Evolutionary conservation across 2,113 vertebrate genomes (phyloP).

Genomic region (Asarcornis scutulata): DNA sequence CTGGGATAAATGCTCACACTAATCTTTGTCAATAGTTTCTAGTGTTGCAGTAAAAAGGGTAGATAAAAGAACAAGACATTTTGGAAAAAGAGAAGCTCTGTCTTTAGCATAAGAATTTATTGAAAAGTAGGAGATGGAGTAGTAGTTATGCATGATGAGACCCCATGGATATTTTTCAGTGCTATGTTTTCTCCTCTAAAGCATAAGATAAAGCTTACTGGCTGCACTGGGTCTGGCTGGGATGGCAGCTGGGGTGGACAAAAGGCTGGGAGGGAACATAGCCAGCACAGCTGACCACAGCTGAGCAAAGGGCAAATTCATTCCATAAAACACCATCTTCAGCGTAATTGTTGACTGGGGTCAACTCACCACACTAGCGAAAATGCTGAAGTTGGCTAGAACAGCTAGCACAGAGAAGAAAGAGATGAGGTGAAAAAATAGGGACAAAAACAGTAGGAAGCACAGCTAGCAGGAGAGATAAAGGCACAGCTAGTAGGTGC

Average conservation of each 20-base stretch:
- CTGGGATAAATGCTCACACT: neutral
- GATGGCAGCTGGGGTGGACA: neutral
- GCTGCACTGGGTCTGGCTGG: neutral
- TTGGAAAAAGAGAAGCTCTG: neutral
- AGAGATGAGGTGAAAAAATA: neutral
- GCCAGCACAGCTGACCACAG: neutral
- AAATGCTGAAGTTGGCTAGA: neutral
- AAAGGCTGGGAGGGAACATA: neutral
- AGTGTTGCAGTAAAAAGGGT: neutral
- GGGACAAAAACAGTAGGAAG: neutral
- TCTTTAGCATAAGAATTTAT: neutral
- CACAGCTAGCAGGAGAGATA: neutral
- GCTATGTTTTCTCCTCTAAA: neutral
- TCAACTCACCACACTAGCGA: neutral
- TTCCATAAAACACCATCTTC: fast-evolving
- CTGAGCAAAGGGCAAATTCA: neutral
- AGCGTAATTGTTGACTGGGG: neutral
- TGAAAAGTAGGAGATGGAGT: neutral
- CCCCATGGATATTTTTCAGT: neutral
- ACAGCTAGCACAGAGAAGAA: neutral
- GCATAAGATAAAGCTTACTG: neutral
- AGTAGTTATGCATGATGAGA: neutral
- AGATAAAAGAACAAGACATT: neutral
- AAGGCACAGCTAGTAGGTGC: neutral
- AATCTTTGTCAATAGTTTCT: neutral